Evolutionary conservation across 2,113 vertebrate species (phyloP).

Genomic region (Glareola pratincola): DNA sequence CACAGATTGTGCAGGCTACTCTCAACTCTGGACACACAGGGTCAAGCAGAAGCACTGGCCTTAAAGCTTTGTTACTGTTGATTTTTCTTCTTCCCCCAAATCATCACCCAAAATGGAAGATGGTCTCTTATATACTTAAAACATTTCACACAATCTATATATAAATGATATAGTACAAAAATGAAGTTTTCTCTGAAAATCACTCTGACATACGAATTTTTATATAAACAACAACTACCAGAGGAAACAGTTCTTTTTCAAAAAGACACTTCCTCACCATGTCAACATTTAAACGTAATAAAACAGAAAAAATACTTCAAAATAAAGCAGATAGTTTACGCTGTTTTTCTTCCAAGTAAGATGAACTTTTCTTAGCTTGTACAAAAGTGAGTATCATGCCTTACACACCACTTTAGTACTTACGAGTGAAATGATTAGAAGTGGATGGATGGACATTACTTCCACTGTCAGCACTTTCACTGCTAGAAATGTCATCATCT

Average conservation of each 20-base stretch:
- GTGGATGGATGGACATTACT: slow-evolving; percentile 86
- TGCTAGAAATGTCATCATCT: slow-evolving; percentile 88
- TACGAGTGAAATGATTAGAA: slow-evolving; percentile 82
- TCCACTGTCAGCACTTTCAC: slow-evolving; percentile 86
- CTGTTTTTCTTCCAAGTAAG: background rate
- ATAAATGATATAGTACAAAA: background rate
- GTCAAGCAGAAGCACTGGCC: background rate
- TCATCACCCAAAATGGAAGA: background rate
- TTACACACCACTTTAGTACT: slow-evolving; percentile 53
- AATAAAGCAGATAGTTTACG: background rate
- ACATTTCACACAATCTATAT: background rate
- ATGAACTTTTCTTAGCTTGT: background rate
- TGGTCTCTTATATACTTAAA: too few species aligned
- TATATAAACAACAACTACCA: background rate
- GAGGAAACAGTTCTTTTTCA: background rate
- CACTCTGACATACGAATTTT: background rate
- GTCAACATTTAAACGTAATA: background rate
- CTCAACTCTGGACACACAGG: background rate
- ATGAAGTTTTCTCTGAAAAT: background rate
- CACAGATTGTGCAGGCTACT: background rate
- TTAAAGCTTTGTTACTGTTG: background rate
- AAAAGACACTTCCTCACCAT: background rate
- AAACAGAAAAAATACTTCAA: background rate
- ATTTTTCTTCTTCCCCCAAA: background rate
- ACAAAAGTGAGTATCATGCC: background rate